Evolutionary conservation across 2,113 vertebrate genomes (phyloP).

Genomic region (Myocastor coypus): DNA sequence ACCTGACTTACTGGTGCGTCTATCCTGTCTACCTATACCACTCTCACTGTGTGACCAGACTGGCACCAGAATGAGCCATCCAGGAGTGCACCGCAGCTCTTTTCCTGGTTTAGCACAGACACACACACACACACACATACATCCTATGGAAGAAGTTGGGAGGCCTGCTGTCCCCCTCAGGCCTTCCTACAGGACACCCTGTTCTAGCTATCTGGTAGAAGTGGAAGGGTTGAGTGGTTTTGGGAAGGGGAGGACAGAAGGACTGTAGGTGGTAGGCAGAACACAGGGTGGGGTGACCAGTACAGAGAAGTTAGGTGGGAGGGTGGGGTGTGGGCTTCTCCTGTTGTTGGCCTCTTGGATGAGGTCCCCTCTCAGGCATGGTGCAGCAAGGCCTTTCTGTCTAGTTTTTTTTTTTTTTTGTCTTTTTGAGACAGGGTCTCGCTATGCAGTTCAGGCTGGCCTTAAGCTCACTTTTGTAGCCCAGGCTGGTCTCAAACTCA

Average conservation of each 20-base stretch:
- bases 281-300: not conserved
- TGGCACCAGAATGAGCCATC: not conserved
- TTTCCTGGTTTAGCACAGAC: no score
- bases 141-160: not conserved
- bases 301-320: not conserved
- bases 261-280: not conserved
- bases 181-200: not conserved
- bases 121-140: not conserved
- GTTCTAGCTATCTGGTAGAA: not conserved
- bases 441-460: no score
- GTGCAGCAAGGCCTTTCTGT: not conserved
- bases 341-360: slow-evolving; percentile 11
- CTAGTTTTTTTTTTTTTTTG: not conserved
- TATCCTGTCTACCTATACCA: not conserved
- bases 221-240: not conserved
- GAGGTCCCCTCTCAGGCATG: not conserved
- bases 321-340: not conserved
- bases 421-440: no score
- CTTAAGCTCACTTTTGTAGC: no score
- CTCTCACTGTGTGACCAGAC: not conserved
- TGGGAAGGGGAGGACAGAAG: not conserved
- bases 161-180: not conserved
- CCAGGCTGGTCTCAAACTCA: no score
- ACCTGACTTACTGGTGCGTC: not conserved
- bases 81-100: no score